phyloP scores from a whole-genome alignment of 2,113 vertebrate species.

The Takifugu bimaculatus region DNA sequence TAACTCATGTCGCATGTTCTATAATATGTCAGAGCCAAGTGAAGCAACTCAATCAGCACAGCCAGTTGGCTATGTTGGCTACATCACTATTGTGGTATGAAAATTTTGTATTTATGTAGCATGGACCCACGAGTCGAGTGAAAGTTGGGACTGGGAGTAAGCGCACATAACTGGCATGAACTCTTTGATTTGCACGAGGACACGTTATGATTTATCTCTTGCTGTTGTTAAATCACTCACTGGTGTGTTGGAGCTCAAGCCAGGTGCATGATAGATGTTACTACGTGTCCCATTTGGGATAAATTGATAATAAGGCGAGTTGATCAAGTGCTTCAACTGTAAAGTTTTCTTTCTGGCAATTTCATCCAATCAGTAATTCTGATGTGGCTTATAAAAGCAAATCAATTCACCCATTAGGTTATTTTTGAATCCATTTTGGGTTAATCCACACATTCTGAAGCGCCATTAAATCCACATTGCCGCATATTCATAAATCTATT shows the following conservation, averaged over 20 bases:
- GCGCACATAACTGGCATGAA: too few relatives aligned
- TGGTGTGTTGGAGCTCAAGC: too few relatives aligned
- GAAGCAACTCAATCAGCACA: not conserved
- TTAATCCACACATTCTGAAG: constrained; percentile 26
- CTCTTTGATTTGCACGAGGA: too few relatives aligned
- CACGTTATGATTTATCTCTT: too few relatives aligned
- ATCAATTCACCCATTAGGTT: constrained; percentile 5
- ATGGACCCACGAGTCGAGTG: not conserved
- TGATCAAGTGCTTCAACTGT: too few relatives aligned
- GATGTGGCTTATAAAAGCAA: too few relatives aligned
- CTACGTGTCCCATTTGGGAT: too few relatives aligned
- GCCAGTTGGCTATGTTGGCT: not conserved
- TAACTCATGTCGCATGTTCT: not conserved
- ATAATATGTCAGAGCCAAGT: not conserved
- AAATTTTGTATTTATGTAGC: not conserved
- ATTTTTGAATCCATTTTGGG: constrained; percentile 26
- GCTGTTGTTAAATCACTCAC: too few relatives aligned
- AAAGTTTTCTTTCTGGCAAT: too few relatives aligned
- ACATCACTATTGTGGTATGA: not conserved
- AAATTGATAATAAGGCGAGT: too few relatives aligned
- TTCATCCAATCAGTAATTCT: too few relatives aligned
- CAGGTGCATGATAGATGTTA: too few relatives aligned
- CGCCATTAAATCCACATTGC: constrained; percentile 3
- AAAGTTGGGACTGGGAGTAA: not conserved
- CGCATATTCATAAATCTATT: constrained; percentile 31